Conservation (phyloP, 2,113 vertebrate species). For the Promerops cafer region DNA sequence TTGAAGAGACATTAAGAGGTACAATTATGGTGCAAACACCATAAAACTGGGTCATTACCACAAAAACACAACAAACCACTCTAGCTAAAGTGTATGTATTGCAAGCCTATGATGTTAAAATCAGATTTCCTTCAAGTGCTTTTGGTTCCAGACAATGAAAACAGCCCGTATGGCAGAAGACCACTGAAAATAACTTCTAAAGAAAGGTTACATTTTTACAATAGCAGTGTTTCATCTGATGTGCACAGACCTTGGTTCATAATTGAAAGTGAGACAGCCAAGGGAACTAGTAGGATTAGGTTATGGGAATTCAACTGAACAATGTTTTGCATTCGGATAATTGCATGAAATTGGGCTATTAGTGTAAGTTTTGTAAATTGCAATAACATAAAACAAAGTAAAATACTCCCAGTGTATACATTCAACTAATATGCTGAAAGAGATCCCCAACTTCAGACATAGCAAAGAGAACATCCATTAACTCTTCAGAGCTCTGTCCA, state of each 20-base stretch:
- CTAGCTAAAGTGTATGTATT: background rate
- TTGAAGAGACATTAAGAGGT: background rate
- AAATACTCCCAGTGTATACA: conserved; percentile 26
- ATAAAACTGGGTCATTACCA: background rate
- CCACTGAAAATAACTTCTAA: background rate
- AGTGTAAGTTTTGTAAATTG: conserved; percentile 29
- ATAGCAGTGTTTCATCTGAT: background rate
- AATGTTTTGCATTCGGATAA: conserved; percentile 50
- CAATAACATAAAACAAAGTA: conserved; percentile 26
- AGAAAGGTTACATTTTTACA: background rate
- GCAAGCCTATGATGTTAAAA: background rate
- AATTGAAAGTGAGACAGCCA: conserved; percentile 32
- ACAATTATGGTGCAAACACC: background rate
- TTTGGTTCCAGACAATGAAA: background rate
- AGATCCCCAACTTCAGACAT: background rate
- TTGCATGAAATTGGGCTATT: conserved; percentile 45
- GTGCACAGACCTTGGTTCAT: background rate
- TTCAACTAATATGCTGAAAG: background rate
- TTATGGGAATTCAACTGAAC: conserved; percentile 16
- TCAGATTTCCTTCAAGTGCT: background rate
- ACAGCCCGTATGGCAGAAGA: background rate
- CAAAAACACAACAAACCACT: background rate
- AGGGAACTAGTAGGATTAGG: background rate
- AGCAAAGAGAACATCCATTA: background rate
- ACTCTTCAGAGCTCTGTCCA: background rate